Evolutionary conservation across 2,888 invertebrate species (phyloP).

Genomic region (Melanostoma scalare): DNA sequence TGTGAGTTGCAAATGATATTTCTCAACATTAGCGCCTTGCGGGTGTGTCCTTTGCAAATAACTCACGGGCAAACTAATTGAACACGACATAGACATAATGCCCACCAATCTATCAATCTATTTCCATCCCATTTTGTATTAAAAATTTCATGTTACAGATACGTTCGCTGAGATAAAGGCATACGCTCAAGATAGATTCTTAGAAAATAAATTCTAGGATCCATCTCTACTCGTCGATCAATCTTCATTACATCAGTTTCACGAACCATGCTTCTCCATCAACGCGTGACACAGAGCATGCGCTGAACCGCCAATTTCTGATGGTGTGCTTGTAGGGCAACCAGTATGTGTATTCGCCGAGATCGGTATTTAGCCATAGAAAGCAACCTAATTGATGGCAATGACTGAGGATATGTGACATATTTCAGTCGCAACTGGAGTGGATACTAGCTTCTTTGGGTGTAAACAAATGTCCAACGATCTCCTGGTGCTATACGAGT

Average conservation of each 20-base stretch:
- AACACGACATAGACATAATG: constrained; percentile 45
- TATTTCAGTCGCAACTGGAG: constrained; percentile 56
- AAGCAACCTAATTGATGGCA: constrained; percentile 64
- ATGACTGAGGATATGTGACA: constrained; percentile 60
- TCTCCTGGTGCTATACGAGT: background rate
- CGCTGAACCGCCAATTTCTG: background rate
- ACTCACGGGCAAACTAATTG: constrained; percentile 15
- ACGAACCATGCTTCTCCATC: constrained; percentile 60
- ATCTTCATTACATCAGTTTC: constrained; percentile 69
- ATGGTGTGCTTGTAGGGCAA: background rate
- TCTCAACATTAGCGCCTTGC: background rate
- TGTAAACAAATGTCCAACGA: constrained; percentile 57
- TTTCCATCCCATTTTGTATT: background rate
- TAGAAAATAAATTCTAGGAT: constrained; percentile 62
- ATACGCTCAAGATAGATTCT: constrained; percentile 32
- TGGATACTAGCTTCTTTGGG: constrained; percentile 60
- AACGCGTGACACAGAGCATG: constrained; percentile 59
- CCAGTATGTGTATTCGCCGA: background rate
- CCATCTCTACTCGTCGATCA: constrained; percentile 52
- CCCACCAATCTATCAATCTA: constrained; percentile 13
- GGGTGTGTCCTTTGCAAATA: constrained; percentile 11
- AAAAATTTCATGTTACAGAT: background rate
- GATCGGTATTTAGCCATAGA: constrained; percentile 22
- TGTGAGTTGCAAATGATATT: constrained; percentile 17
- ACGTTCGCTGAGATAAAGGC: constrained; percentile 3